Percentiles rank a stretch among this genome's conserved stretches.
Evolutionary conservation across 2,797 vertebrate species (phyloP).

Genomic region (Scolopax bukidnonensis): DNA sequence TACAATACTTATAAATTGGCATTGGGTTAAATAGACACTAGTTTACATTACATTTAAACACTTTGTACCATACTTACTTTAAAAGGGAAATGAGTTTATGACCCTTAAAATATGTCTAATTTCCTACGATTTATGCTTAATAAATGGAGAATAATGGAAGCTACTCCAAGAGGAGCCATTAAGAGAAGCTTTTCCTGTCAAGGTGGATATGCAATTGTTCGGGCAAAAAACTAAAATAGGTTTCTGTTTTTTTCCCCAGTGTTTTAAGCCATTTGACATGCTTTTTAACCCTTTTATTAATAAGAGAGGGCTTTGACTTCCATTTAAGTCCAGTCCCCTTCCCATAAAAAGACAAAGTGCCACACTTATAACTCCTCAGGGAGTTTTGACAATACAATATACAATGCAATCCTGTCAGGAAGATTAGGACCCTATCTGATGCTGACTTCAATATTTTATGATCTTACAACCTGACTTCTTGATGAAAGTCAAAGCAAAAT

Average conservation of each 20-base stretch:
- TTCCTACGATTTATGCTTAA: constrained; percentile 52
- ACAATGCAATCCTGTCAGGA: neutral
- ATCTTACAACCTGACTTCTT: neutral
- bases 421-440: neutral
- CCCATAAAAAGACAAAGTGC: neutral
- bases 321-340: neutral
- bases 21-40: neutral
- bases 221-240: constrained; percentile 16
- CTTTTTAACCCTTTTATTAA: constrained; percentile 24
- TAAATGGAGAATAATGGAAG: constrained; percentile 36
- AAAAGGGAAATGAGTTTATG: constrained; percentile 27
- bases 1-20: neutral
- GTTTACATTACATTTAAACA: neutral
- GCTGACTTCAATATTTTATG: neutral
- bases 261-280: neutral
- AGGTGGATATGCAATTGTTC: constrained; percentile 32
- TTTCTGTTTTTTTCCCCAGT: neutral
- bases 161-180: constrained; percentile 42
- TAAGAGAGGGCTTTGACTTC: neutral
- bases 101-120: constrained; percentile 7
- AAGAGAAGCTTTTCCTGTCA: constrained; percentile 51
- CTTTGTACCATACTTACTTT: neutral
- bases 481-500: neutral
- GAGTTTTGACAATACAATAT: neutral
- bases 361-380: neutral